Conservation (phyloP, 2,113 vertebrate genomes). For the Notiomystis cincta region DNA sequence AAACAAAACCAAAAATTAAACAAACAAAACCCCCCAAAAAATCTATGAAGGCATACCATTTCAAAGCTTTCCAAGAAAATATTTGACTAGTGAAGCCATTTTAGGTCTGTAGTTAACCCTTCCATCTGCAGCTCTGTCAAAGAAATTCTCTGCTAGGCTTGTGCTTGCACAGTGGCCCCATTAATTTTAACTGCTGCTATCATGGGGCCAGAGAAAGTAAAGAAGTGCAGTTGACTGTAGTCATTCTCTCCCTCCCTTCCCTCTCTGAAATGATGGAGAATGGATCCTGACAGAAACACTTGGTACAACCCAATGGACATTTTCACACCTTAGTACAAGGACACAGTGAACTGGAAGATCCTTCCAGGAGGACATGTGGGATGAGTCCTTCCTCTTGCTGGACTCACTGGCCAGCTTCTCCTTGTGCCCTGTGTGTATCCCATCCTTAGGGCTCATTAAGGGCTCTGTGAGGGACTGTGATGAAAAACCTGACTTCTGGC, state of each 20-base stretch:
- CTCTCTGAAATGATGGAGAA: neutral
- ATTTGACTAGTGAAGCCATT: neutral
- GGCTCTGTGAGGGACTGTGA: neutral
- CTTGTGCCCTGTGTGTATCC: neutral
- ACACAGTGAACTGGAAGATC: neutral
- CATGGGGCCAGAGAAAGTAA: neutral
- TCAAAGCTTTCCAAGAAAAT: slow-evolving; percentile 24
- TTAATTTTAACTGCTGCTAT: neutral
- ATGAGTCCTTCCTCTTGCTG: neutral
- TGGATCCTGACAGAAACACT: neutral
- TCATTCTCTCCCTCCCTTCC: neutral
- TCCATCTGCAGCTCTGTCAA: neutral
- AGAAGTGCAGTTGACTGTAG: neutral
- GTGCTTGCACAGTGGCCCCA: neutral
- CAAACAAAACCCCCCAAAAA: no score
- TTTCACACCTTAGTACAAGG: neutral
- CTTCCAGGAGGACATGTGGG: neutral
- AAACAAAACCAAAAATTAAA: neutral
- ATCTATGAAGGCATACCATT: slow-evolving; percentile 17
- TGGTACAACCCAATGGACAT: neutral
- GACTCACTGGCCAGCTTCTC: neutral
- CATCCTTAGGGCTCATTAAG: neutral
- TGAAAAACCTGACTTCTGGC: neutral
- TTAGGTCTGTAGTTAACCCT: slow-evolving; percentile 2
- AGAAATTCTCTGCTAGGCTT: neutral